Evolutionary conservation across 2,113 vertebrate genomes (phyloP), one percentile per base, ranked within the genome.

Genomic region (Silurus meridionalis): DNA sequence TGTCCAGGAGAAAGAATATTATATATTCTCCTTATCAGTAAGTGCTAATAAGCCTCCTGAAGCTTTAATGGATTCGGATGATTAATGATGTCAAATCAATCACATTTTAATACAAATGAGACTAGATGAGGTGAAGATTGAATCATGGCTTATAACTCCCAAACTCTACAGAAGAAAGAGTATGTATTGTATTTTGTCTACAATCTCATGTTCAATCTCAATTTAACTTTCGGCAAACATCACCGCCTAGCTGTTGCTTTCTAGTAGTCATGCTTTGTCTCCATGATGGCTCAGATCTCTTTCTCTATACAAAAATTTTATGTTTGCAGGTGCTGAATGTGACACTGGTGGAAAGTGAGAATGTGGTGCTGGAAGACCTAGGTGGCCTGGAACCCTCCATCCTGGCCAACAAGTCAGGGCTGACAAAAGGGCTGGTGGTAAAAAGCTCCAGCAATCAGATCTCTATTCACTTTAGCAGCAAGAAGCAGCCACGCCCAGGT

Each of bases 371-470:
- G 93, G 98, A 99, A 93, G 96, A 97, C 6, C 71, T 94, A 0
- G 97, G 96, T 2, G 96, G 96, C 0, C 90, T 93, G 80, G 96
- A 97, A 90, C 95, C 97, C 4, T 90, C 94, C 28, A 91, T 96
- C 37, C 93, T 99, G 83, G 97, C 97, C 93, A 99, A 99, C 17
- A 96, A 97, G 90, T 96, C 97, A 1, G 95, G 97, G 89, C 93
- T 99, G 90, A 93, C 95, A 87, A 94, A 94, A n/a, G 98, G 97
- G 23, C 96, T 98, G 78, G 94, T 99, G 64, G 94, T 99, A 72
- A 97, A 96, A 64, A 98, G 98, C 92, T 96, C 97, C 3, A 97
- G 96, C 91, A 98, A 99, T 92, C 95, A 97, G 93, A 97, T 98
- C 64, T 95, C 96, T 80, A 92, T 99, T 61, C 95, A 91, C 82